Percentiles rank a stretch among this genome's conserved stretches.
Conservation (phyloP, 2,888 invertebrate species). For the Conomelus anceps region DNA sequence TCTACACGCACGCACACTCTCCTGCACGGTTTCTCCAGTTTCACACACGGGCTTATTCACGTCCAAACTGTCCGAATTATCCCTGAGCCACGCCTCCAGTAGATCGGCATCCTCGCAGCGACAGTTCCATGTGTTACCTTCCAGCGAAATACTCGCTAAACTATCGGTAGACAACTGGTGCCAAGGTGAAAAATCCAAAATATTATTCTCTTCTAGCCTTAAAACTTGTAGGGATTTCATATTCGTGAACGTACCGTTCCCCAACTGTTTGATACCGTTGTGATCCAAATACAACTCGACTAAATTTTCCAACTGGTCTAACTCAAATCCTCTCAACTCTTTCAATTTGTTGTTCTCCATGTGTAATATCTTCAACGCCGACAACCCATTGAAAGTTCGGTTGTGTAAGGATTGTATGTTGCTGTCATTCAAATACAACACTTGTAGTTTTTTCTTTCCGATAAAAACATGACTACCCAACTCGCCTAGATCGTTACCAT, state of each 20-base stretch:
- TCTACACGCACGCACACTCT: conserved; percentile 73
- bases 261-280: conserved; percentile 71
- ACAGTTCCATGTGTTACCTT: conserved; percentile 84
- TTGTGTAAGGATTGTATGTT: conserved; percentile 79
- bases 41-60: conserved; percentile 73
- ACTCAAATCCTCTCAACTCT: conserved; percentile 74
- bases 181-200: conserved; percentile 75
- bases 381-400: conserved; percentile 79
- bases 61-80: conserved; percentile 74
- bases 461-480: conserved; percentile 83
- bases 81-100: conserved; percentile 72
- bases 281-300: conserved; percentile 81
- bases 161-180: conserved; percentile 60
- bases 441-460: conserved; percentile 80
- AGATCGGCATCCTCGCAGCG: conserved; percentile 71
- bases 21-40: conserved; percentile 67
- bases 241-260: conserved; percentile 71
- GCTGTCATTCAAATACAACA: conserved; percentile 78
- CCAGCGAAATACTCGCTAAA: conserved; percentile 64
- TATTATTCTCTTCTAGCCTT: conserved; percentile 74
- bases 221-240: conserved; percentile 71
- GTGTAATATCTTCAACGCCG: conserved; percentile 70
- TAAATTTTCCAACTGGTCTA: conserved; percentile 69
- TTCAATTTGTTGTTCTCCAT: conserved; percentile 77
- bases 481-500: conserved; percentile 80